These are phyloP conservation scores for Poeciliopsis turneri DNA, from an alignment of 2,797 vertebrate species.

Conservation along the genomic window DNA sequence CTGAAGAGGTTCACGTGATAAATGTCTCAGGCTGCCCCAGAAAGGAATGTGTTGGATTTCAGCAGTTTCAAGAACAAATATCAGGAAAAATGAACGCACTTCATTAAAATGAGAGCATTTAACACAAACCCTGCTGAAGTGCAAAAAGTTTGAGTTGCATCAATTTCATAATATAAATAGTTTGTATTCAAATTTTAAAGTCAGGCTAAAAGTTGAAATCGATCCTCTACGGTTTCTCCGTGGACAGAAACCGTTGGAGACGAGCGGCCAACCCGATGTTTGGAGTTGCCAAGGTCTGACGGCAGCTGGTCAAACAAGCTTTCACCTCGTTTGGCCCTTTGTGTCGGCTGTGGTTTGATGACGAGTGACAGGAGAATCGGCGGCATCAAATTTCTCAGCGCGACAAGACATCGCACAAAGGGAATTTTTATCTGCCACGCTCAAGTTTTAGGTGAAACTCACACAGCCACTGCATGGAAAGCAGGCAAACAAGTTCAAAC, in stretches of 20 bases:
- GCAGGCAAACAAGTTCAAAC: neutral
- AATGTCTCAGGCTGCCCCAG: neutral
- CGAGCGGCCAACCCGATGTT: neutral
- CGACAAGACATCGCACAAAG: neutral
- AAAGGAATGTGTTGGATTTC: neutral
- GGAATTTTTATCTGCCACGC: neutral
- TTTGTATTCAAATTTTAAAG: neutral
- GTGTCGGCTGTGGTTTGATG: neutral
- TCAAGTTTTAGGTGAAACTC: neutral
- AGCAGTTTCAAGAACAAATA: neutral
- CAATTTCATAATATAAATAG: neutral
- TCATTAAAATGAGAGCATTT: neutral
- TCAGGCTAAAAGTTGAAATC: neutral
- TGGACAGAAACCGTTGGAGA: neutral
- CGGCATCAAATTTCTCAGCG: conserved; percentile 2
- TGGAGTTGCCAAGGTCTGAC: neutral
- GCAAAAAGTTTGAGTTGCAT: neutral
- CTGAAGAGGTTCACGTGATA: neutral
- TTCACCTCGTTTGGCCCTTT: neutral
- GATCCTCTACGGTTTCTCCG: neutral
- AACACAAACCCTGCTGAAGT: neutral
- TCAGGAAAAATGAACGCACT: neutral
- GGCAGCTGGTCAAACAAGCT: neutral
- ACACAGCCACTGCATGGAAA: neutral
- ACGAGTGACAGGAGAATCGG: neutral